Conservation (phyloP, 1,140 invertebrate species). For the Leptonema lineaticorne region DNA sequence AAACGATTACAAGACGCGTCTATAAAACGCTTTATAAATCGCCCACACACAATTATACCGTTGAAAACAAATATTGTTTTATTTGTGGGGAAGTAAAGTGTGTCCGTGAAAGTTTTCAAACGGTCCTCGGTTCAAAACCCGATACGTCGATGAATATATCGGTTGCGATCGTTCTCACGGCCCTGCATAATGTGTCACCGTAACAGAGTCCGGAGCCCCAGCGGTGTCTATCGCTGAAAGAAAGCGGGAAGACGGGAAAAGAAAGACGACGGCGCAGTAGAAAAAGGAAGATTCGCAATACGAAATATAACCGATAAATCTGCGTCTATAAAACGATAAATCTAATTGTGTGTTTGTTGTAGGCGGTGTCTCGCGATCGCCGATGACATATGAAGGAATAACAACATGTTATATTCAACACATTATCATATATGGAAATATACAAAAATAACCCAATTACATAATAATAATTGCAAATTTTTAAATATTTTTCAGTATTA, state of each 20-base stretch:
- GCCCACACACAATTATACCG: constrained; percentile 5
- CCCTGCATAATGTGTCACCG: background rate
- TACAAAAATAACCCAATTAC: background rate
- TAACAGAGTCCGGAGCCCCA: background rate
- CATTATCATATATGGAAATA: background rate
- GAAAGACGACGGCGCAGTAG: background rate
- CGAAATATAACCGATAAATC: constrained; percentile 8
- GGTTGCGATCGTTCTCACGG: constrained; percentile 9
- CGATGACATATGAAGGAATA: background rate
- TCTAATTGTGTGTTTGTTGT: background rate
- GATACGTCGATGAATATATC: background rate
- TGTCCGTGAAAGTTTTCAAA: background rate
- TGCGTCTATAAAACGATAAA: background rate
- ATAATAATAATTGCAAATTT: too few relatives aligned
- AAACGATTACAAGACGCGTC: background rate
- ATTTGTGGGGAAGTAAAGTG: background rate
- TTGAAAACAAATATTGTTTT: background rate
- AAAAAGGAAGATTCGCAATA: background rate
- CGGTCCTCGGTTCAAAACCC: background rate
- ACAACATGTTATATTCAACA: background rate
- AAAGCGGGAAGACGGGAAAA: background rate
- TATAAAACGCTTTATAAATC: background rate
- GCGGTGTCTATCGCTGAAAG: too few relatives aligned
- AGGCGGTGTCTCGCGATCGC: background rate
- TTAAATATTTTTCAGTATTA: background rate